Evolutionary conservation across 2,797 vertebrate genomes (phyloP).

Genomic region (Gastrophryne carolinensis): DNA sequence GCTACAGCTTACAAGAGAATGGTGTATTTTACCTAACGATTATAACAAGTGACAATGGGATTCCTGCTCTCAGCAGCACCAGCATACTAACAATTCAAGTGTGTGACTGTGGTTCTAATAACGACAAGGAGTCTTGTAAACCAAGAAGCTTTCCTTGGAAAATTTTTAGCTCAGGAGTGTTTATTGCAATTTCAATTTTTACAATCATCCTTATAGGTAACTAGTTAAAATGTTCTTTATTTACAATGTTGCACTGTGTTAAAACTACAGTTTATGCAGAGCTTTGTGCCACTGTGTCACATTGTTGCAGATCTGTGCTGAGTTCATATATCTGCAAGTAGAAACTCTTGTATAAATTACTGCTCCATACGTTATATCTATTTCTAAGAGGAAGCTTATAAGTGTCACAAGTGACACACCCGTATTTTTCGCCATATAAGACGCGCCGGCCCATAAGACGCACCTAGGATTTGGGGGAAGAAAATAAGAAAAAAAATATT

Average conservation of each 20-base stretch:
- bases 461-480: too few relatives aligned
- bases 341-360: too few relatives aligned
- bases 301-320: too few relatives aligned
- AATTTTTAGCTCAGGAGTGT: constrained; percentile 75
- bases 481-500: too few relatives aligned
- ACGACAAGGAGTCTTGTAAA: constrained; percentile 67
- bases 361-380: too few relatives aligned
- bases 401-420: too few relatives aligned
- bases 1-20: constrained; percentile 78
- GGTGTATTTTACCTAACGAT: constrained; percentile 78
- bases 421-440: too few relatives aligned
- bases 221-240: background rate
- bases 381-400: too few relatives aligned
- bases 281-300: too few relatives aligned
- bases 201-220: constrained; percentile 80
- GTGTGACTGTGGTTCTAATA: constrained; percentile 79
- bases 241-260: background rate
- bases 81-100: constrained; percentile 82
- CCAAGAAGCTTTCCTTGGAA: constrained; percentile 69
- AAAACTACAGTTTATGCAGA: too few relatives aligned
- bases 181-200: constrained; percentile 77
- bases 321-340: too few relatives aligned
- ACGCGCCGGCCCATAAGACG: too few relatives aligned
- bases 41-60: constrained; percentile 84
- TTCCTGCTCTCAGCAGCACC: constrained; percentile 82